Conservation (phyloP, 2,113 vertebrate genomes). For the Dunckerocampus dactyliophorus region DNA sequence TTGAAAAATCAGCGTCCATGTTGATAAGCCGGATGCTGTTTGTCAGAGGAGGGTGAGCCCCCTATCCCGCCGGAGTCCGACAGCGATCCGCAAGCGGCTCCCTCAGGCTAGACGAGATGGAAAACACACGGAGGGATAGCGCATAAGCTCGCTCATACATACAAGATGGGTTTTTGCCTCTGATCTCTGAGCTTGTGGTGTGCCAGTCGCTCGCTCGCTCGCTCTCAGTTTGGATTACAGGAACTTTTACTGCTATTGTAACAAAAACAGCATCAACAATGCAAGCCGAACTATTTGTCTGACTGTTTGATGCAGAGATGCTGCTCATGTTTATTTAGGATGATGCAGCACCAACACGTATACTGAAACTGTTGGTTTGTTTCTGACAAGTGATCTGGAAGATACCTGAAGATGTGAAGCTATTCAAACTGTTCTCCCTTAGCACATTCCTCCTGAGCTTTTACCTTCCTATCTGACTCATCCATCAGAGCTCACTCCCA, state of each 20-base stretch:
- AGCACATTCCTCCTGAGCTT: not conserved
- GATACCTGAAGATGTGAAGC: not conserved
- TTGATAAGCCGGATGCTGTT: slow-evolving; percentile 47
- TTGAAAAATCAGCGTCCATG: slow-evolving; percentile 19
- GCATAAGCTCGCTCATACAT: slow-evolving; percentile 55
- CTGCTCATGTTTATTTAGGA: slow-evolving; percentile 20
- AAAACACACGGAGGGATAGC: slow-evolving; percentile 55
- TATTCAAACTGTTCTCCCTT: not conserved
- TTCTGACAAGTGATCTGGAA: not conserved
- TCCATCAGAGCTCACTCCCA: slow-evolving; percentile 41
- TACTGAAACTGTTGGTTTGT: not conserved
- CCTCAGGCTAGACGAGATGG: slow-evolving; percentile 39
- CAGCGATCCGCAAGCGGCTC: slow-evolving; percentile 15
- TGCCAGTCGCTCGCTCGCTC: slow-evolving; percentile 40
- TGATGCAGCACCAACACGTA: slow-evolving; percentile 4
- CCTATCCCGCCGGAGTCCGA: not conserved
- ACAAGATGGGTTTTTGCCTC: slow-evolving; percentile 55
- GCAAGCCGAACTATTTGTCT: not conserved
- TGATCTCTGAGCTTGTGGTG: slow-evolving; percentile 42
- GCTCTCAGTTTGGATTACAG: slow-evolving; percentile 36
- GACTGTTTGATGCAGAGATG: not conserved
- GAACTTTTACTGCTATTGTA: slow-evolving; percentile 21
- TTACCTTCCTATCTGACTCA: not conserved
- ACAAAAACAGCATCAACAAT: slow-evolving; percentile 23
- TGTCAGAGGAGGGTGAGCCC: slow-evolving; percentile 17